Base-by-base conservation (phyloP, 2,888 invertebrate genomes). In the Atrina japonica region DNA sequence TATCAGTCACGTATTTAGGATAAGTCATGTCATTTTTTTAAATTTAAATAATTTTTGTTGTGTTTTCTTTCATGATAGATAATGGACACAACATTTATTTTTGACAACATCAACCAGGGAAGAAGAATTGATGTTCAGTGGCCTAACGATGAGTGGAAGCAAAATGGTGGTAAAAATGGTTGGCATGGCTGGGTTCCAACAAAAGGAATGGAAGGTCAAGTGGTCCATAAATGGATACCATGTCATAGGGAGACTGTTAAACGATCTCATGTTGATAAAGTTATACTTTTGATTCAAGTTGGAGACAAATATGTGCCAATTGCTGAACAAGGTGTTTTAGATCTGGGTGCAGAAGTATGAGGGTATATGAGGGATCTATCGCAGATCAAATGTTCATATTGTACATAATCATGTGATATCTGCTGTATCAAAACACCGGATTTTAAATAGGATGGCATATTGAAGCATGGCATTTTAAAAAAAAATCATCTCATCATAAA, bases 171-270 rank as follows among this genome's bases (percentile, higher is more conserved):
- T 0, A 93, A 96, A 76, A 95, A 95, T 55, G 94, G 94, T 81
- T 98, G 98, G 98, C 94, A 94, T 78, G 94, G 94, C 83, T 98
- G 98, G 97, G 93, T 95, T 75, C 97, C 98, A 0, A 93, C 94
- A 78, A 94, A 94, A 16, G 97, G 97, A 11, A 97, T 97, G 97
- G 96, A 97, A 84, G 98, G 98, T 73, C 93, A 81, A 88, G 94
- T 96, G 11, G 97, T 98, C 11, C 98, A 98, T 91, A 95, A 95
- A 80, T 98, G 98, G 98, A 94, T 94, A 43, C 98, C 98, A 0
- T 96, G 95, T 91, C 97, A 98, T 92, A 93, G 95, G 63, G 97
- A 97, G 89, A 94, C 95, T 0, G 94, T 94, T 81, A 94, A 95
- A 68, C 93, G 98, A 21, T 97, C 97, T 3, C 97, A 97, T 90